A percentile compares a stretch with the other conserved stretches of the same genome.
Evolutionary conservation across 2,113 vertebrate species (phyloP).

Genomic region (Sinocyclocheilus grahami): DNA sequence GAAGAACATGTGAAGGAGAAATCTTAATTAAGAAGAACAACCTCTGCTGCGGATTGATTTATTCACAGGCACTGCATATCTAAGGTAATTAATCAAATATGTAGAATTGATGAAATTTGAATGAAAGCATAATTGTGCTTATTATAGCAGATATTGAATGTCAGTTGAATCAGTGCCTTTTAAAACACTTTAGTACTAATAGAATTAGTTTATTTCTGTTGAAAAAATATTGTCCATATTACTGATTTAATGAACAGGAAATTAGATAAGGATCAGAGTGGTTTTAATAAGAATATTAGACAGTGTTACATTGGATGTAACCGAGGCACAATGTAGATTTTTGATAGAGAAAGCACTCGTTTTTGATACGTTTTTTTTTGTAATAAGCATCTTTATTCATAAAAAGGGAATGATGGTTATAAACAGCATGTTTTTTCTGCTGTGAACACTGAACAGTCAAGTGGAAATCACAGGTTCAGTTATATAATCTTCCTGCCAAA

Average conservation of each 20-base stretch:
- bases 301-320: background rate
- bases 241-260: background rate
- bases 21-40: slow-evolving; percentile 38
- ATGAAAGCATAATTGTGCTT: background rate
- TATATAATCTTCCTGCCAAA: too few relatives aligned
- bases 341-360: background rate
- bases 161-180: background rate
- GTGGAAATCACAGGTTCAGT: too few relatives aligned
- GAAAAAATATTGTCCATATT: background rate
- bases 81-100: slow-evolving; percentile 27
- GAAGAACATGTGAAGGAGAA: slow-evolving; percentile 33
- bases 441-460: too few relatives aligned
- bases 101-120: background rate
- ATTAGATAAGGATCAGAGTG: background rate
- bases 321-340: background rate
- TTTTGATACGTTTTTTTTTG: too few relatives aligned
- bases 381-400: too few relatives aligned
- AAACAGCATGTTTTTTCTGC: too few relatives aligned
- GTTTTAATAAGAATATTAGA: background rate
- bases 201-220: background rate
- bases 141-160: background rate
- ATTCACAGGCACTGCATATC: slow-evolving; percentile 15
- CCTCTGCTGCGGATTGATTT: background rate
- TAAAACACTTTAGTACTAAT: background rate
- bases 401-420: too few relatives aligned